Percentiles rank a stretch among this genome's conserved stretches.
Conservation (phyloP, 2,888 invertebrate genomes). For the Ctenicera cuprea region DNA sequence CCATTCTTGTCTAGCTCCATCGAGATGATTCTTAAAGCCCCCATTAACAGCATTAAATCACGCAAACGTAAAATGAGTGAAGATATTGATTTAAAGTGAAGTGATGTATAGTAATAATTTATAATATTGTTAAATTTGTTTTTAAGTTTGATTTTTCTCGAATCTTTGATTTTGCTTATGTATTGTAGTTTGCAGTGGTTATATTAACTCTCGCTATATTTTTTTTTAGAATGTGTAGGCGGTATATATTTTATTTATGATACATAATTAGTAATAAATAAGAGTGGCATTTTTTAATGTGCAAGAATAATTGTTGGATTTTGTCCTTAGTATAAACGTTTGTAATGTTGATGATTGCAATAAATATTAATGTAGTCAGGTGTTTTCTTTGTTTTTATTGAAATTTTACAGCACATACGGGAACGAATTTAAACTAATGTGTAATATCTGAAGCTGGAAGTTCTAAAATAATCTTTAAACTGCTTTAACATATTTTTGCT, state of each 20-base stretch:
- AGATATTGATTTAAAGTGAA: constrained; percentile 58
- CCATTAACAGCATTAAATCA: constrained; percentile 62
- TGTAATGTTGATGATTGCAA: too few relatives aligned
- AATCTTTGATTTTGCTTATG: not conserved
- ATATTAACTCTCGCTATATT: not conserved
- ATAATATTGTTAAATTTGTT: not conserved
- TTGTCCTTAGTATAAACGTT: too few relatives aligned
- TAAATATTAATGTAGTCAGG: too few relatives aligned
- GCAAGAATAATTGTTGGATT: too few relatives aligned
- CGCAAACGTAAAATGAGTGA: constrained; percentile 69
- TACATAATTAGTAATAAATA: too few relatives aligned
- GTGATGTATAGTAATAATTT: not conserved
- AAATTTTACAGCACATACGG: too few relatives aligned
- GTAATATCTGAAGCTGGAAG: too few relatives aligned
- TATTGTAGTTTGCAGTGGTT: not conserved
- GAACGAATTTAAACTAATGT: too few relatives aligned
- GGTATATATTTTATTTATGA: not conserved
- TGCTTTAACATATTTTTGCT: too few relatives aligned
- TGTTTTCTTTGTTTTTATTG: too few relatives aligned
- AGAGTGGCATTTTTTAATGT: too few relatives aligned
- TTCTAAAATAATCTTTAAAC: too few relatives aligned
- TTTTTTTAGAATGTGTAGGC: not conserved
- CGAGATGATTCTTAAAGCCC: constrained; percentile 57
- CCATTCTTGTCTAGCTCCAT: constrained; percentile 62
- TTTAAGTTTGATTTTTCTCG: not conserved